A percentile compares a stretch with the other conserved stretches of the same genome.
Conservation (phyloP, 2,113 vertebrate species). For the Macheiramphus alcinus region DNA sequence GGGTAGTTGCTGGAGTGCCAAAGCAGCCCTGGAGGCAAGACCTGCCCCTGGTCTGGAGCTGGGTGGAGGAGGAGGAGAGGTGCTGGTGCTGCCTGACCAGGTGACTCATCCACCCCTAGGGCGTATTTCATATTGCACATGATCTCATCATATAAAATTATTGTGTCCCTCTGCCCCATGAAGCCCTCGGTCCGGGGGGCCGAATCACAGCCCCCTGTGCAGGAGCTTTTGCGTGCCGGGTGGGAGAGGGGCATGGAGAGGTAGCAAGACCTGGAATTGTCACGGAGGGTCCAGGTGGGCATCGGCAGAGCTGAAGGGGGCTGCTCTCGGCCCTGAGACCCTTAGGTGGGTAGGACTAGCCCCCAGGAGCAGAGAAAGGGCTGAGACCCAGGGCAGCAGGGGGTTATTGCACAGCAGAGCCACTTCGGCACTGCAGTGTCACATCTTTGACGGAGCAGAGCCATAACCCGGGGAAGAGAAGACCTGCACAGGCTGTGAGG, state of each 20-base stretch:
- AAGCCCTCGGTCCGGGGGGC: rapidly evolving
- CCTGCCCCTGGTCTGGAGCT: background rate
- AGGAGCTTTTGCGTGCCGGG: background rate
- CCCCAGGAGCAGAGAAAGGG: background rate
- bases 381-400: background rate
- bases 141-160: background rate
- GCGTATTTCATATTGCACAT: background rate
- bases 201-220: rapidly evolving
- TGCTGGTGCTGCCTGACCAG: background rate
- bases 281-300: rapidly evolving
- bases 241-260: background rate
- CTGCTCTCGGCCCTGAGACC: rapidly evolving
- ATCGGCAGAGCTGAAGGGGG: background rate
- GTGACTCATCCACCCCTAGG: background rate
- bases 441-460: rapidly evolving
- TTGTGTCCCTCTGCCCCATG: rapidly evolving
- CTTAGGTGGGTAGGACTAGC: background rate
- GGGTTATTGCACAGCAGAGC: background rate
- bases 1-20: background rate
- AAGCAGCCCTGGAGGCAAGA: background rate
- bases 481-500: background rate
- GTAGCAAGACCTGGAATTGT: background rate
- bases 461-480: rapidly evolving
- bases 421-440: rapidly evolving
- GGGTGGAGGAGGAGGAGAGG: background rate